phyloP scores from a whole-genome alignment of 2,797 vertebrate genomes.

The Hydrolagus colliei region DNA sequence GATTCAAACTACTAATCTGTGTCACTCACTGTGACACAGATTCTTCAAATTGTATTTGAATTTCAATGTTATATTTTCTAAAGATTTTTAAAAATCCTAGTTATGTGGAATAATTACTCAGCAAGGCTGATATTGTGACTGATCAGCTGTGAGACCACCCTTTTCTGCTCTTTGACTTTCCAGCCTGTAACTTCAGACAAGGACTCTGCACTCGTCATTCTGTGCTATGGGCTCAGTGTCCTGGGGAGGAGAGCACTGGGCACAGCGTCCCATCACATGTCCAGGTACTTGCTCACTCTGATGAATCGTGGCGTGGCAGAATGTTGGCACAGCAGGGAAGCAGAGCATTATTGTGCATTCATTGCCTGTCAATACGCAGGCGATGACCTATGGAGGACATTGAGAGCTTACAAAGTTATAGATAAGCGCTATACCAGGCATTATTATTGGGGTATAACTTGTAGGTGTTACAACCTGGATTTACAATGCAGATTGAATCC shows the following conservation, averaged over 20 bases:
- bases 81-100: background rate
- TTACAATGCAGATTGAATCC: too few relatives aligned
- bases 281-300: slow-evolving; percentile 65
- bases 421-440: background rate
- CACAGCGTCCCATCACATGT: slow-evolving; percentile 96
- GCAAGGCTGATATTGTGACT: background rate
- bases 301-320: background rate
- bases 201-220: slow-evolving; percentile 82
- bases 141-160: background rate
- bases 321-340: background rate
- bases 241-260: slow-evolving; percentile 90
- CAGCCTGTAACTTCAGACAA: slow-evolving; percentile 85
- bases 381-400: too few relatives aligned
- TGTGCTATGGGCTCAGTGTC: slow-evolving; percentile 92
- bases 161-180: slow-evolving; percentile 34
- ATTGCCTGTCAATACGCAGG: too few relatives aligned
- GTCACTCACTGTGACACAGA: too few relatives aligned
- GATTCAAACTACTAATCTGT: too few relatives aligned
- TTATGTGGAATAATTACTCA: background rate
- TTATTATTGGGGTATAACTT: too few relatives aligned
- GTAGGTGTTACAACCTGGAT: too few relatives aligned
- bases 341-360: background rate
- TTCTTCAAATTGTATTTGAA: background rate
- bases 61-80: background rate
- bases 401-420: too few relatives aligned